A percentile compares a stretch with the other conserved stretches of the same genome.
phyloP scores from a whole-genome alignment of 2,113 vertebrate species.

The Microtus richardsoni region DNA sequence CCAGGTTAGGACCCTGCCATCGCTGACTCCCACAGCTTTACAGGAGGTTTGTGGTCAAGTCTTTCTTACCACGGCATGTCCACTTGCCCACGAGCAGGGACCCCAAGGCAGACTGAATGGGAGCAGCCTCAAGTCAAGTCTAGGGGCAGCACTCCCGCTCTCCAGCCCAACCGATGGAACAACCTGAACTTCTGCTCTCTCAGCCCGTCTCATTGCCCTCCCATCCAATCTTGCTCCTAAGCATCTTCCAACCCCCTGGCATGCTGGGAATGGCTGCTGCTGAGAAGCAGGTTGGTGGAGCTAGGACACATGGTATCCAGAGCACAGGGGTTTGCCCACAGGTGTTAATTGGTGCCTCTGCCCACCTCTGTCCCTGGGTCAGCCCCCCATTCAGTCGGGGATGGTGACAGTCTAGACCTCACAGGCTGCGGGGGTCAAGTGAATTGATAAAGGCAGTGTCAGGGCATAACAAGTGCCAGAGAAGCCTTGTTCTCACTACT shows the following conservation, averaged over 20 bases:
- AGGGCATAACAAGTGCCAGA: background rate
- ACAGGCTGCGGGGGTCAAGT: background rate
- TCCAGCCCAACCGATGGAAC: background rate
- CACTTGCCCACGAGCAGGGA: background rate
- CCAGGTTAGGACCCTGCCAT: background rate
- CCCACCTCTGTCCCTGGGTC: background rate
- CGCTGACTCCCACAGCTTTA: background rate
- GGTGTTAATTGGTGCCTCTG: background rate
- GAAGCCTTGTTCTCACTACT: background rate
- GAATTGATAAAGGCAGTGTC: background rate
- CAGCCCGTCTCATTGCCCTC: fast-evolving
- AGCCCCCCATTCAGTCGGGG: background rate
- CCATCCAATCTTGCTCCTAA: background rate
- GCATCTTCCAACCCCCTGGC: background rate
- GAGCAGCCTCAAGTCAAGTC: background rate
- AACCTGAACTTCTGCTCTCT: background rate
- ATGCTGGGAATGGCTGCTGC: too few relatives aligned
- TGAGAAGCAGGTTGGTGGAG: background rate
- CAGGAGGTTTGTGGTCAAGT: background rate
- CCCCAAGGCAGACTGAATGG: background rate
- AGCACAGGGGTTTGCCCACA: fast-evolving
- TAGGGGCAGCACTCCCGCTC: background rate
- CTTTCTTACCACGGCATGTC: background rate
- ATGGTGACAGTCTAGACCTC: background rate
- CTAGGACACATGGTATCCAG: background rate